Conservation (phyloP, 1,140 invertebrate species). For the Caenorhabditis elegans region WBcel235 BX284604.4:3035001-3035500, state of each 20-base stretch:
- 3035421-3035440: conserved; percentile 80
- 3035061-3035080: conserved; percentile 89
- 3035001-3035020: too few relatives aligned
- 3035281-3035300: neutral
- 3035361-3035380: conserved; percentile 77
- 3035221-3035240: conserved; percentile 76
- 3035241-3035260: conserved; percentile 69
- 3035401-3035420: conserved; percentile 84
- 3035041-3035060: conserved; percentile 68
- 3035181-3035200: conserved; percentile 75
- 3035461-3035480: neutral
- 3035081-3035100: conserved; percentile 85
- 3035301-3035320: conserved; percentile 67
- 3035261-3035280: conserved; percentile 52
- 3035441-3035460: conserved; percentile 77
- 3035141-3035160: conserved; percentile 81
- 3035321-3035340: conserved; percentile 52
- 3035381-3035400: conserved; percentile 87
- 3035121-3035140: conserved; percentile 81
- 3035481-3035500: conserved; percentile 22
- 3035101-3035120: conserved; percentile 85
- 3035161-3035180: conserved; percentile 86
- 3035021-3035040: conserved; percentile 50
- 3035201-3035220: conserved; percentile 51
- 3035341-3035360: conserved; percentile 55